Conservation (phyloP, 2,888 invertebrate genomes). For the Orthosia cruda region DNA sequence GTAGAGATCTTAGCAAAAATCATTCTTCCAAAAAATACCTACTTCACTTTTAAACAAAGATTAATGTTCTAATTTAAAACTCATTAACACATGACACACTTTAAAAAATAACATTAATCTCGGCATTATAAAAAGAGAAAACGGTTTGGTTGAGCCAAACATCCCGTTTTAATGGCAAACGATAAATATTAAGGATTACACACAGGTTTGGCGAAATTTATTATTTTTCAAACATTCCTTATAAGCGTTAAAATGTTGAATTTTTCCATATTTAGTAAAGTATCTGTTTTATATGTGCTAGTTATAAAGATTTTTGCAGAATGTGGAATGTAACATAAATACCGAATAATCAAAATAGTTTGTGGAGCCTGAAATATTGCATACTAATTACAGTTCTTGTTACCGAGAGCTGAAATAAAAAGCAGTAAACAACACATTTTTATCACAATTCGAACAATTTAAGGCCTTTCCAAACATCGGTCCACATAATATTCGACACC, state of each 20-base stretch:
- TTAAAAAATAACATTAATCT: conserved; percentile 58
- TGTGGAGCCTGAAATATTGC: too few relatives aligned
- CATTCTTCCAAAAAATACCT: neutral
- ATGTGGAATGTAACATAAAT: neutral
- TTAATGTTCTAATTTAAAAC: conserved; percentile 40
- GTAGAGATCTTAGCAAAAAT: conserved; percentile 8
- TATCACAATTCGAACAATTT: too few relatives aligned
- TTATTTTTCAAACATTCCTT: conserved; percentile 24
- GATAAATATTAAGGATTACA: conserved; percentile 36
- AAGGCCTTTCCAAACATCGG: too few relatives aligned
- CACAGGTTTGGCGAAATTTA: conserved; percentile 25
- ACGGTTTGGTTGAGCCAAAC: conserved; percentile 51
- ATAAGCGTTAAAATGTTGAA: neutral
- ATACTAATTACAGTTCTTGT: too few relatives aligned
- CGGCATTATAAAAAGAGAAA: conserved; percentile 43
- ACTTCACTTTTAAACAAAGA: conserved; percentile 10
- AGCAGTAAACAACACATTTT: neutral
- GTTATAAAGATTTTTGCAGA: neutral
- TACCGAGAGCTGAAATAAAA: neutral
- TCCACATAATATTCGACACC: too few relatives aligned
- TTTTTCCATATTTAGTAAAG: conserved; percentile 5
- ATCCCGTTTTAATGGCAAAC: conserved; percentile 65
- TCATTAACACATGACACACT: conserved; percentile 58
- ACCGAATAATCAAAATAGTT: neutral
- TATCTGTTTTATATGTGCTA: neutral